Evolutionary conservation across 2,888 invertebrate species (phyloP), one percentile per base, ranked within the genome.

Genomic region (Tortrix viridana): DNA sequence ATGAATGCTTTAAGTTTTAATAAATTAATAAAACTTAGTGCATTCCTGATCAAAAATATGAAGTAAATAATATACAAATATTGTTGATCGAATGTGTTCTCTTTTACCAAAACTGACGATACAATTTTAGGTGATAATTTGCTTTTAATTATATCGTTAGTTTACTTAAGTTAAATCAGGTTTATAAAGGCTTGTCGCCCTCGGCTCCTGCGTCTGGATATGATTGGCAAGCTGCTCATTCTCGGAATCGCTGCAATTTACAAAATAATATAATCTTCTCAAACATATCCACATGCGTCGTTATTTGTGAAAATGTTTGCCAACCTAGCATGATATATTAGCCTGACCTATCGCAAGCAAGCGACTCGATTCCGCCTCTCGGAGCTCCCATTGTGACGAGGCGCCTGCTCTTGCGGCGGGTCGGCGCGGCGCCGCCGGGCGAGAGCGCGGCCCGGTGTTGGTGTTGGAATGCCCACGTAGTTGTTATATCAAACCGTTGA

Each of bases 391-490:
- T 32, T 32, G 14, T 44, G 38, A 9, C 12, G 6, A 12, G 47
- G 19, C 6, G 37, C 9, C 16, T 5, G 19, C 32, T 18, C 62
- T 62, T 62, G 62, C 16, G 62, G 20, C 9, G 57, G 63, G 63
- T 63, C 53, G 48, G 58, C 43, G 53, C 63, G 44, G 6, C 41
- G 6, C 41, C 9, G 7, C 43, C 37, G 50, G 26, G 56, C 52
- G 56, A 37, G 49, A 50, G 56, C 52, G 37, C 22, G 22, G 23
- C 37, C 54, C 62, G 71, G 70, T 72, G 71, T 64, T 67, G 72
- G 72, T 68, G 57, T 70, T 43, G 37, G 18, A 19, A 22, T 19
- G 20, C 16, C 19, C 19, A 38, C 5, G 55, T 32, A 23, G n/a
- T 32, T 57, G 48, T 23, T 1, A 41, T 14, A 16, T 56, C 41